Conservation (phyloP, 1,140 invertebrate genomes). For the Theocolax elegans region DNA sequence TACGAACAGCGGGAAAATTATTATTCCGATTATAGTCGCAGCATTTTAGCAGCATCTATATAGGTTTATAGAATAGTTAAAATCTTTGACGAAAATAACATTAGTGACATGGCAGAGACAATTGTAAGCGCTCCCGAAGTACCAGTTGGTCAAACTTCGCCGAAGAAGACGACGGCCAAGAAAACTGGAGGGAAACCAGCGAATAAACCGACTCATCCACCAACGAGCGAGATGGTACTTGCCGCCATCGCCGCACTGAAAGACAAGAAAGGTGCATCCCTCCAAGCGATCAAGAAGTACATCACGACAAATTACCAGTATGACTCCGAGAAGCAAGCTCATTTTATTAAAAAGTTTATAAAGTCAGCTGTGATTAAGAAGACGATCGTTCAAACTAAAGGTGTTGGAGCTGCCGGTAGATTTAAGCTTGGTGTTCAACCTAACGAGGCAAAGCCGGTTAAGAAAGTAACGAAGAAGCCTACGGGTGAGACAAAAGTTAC, state of each 20-base stretch:
- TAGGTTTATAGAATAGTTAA: too few species aligned
- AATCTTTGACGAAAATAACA: slow-evolving; percentile 28
- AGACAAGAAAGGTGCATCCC: slow-evolving; percentile 68
- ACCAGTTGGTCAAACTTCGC: too few species aligned
- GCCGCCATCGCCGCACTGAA: slow-evolving; percentile 68
- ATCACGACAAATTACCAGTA: slow-evolving; percentile 65
- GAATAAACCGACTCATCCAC: slow-evolving; percentile 54
- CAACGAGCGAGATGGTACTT: slow-evolving; percentile 61
- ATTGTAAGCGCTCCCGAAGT: too few species aligned
- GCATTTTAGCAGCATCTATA: too few species aligned
- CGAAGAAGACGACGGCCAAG: slow-evolving; percentile 42
- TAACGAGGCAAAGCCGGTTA: slow-evolving; percentile 9
- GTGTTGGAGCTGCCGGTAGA: slow-evolving; percentile 64
- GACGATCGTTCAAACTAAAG: slow-evolving; percentile 61
- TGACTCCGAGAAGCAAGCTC: slow-evolving; percentile 61
- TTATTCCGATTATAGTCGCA: too few species aligned
- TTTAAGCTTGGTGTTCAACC: slow-evolving; percentile 65
- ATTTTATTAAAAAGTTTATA: slow-evolving; percentile 63
- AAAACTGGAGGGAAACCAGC: slow-evolving; percentile 42
- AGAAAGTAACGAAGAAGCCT: slow-evolving; percentile 16
- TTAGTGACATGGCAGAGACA: too few species aligned
- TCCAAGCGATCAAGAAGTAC: slow-evolving; percentile 71
- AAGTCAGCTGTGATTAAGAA: slow-evolving; percentile 60
- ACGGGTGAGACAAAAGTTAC: slow-evolving; percentile 8
- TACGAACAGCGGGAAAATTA: too few species aligned